Percentiles rank a stretch among this genome's conserved stretches.
Conservation (phyloP, 2,113 vertebrate species). For the Cebidichthys violaceus region DNA sequence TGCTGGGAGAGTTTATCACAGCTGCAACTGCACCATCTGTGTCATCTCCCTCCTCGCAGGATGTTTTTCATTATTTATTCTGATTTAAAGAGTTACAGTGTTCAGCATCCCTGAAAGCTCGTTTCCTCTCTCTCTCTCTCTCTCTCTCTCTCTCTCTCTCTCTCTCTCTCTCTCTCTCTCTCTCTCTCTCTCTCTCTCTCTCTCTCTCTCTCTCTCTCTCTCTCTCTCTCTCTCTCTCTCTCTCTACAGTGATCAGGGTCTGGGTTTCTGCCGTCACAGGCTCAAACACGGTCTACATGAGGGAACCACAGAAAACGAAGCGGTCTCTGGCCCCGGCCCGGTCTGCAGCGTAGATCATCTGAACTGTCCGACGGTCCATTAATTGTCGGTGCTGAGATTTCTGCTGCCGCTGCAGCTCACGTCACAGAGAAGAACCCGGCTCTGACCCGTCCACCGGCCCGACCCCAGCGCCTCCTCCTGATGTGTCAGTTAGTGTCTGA, state of each 20-base stretch:
- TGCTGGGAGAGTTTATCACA: constrained; percentile 68
- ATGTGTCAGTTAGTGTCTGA: constrained; percentile 48
- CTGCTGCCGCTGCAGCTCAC: constrained; percentile 17
- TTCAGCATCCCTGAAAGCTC: constrained; percentile 6
- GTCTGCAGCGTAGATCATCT: constrained; percentile 1
- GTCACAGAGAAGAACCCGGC: no score
- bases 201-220: no score
- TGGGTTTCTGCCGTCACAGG: background rate
- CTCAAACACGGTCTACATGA: background rate
- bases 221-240: no score
- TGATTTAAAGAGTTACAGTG: constrained; percentile 33
- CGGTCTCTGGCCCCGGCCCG: background rate
- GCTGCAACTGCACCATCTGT: constrained; percentile 58
- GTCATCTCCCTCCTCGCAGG: constrained; percentile 45
- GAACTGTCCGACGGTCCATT: constrained; percentile 20
- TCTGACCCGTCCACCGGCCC: background rate
- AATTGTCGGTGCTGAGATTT: constrained; percentile 11
- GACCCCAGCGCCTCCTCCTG: constrained; percentile 22
- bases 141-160: no score
- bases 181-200: background rate
- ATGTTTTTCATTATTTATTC: constrained; percentile 56
- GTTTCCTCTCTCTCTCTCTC: background rate
- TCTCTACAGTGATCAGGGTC: no score
- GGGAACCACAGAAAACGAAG: background rate
- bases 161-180: no score